Evolutionary conservation across 2,888 invertebrate genomes (phyloP).

Genomic region (Habroteleia sp.): DNA sequence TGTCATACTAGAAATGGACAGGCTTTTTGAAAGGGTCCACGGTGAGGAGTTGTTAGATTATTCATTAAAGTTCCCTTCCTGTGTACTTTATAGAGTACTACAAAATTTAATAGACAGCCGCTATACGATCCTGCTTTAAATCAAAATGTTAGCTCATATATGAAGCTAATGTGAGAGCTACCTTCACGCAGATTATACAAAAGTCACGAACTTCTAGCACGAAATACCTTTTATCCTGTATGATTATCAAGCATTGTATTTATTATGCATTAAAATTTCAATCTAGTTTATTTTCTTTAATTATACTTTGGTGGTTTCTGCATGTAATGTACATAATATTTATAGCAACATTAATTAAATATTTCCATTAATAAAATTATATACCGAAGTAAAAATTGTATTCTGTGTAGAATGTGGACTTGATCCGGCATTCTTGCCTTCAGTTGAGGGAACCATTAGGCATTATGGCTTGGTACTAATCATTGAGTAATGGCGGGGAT

Average conservation of each 20-base stretch:
- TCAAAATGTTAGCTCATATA: conserved; percentile 60
- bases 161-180: conserved; percentile 25
- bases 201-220: conserved; percentile 35
- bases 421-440: too few species aligned
- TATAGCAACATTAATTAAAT: too few species aligned
- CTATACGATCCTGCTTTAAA: conserved; percentile 67
- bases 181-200: conserved; percentile 38
- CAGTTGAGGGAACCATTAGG: too few species aligned
- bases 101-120: conserved; percentile 69
- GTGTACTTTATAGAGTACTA: conserved; percentile 65
- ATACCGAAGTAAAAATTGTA: too few species aligned
- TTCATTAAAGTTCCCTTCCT: conserved; percentile 70
- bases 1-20: conserved; percentile 65
- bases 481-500: too few species aligned
- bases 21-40: conserved; percentile 63
- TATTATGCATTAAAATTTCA: conserved; percentile 17
- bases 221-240: conserved; percentile 17
- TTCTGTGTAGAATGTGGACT: too few species aligned
- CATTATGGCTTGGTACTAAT: too few species aligned
- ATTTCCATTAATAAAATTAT: too few species aligned
- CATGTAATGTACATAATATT: too few species aligned
- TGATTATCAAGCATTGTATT: conserved; percentile 17
- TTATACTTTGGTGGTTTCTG: too few species aligned
- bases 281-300: conserved; percentile 16
- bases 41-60: conserved; percentile 69